Percentiles rank a stretch among this genome's conserved stretches.
Evolutionary conservation across 2,888 invertebrate species (phyloP).

Genomic region (Iselma pallidipennis): DNA sequence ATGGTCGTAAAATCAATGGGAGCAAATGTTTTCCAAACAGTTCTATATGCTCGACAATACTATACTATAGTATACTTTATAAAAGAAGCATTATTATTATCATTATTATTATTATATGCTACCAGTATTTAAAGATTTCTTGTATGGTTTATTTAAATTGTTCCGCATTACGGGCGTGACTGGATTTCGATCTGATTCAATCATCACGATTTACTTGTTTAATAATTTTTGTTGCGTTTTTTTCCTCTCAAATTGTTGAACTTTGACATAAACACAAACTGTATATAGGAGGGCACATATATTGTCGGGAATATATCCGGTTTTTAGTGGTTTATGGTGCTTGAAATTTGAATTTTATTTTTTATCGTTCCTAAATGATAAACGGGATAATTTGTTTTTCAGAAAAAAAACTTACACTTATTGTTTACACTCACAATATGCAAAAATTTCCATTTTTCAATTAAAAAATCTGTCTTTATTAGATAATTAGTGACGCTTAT

Average conservation of each 20-base stretch:
- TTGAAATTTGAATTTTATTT: neutral
- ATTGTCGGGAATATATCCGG: neutral
- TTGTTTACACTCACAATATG: too few relatives aligned
- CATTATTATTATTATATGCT: slow-evolving; percentile 8
- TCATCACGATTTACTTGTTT: slow-evolving; percentile 47
- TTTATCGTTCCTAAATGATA: neutral
- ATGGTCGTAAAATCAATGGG: slow-evolving; percentile 57
- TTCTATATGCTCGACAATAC: slow-evolving; percentile 21
- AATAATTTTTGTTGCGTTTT: slow-evolving; percentile 29
- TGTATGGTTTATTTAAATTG: slow-evolving; percentile 18
- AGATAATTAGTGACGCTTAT: neutral
- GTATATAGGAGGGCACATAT: neutral
- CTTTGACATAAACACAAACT: neutral
- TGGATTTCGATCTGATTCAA: slow-evolving; percentile 48
- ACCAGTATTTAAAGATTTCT: slow-evolving; percentile 25
- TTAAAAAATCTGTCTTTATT: neutral
- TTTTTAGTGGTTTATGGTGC: slow-evolving; percentile 1
- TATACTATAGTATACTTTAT: neutral
- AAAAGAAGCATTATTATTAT: neutral
- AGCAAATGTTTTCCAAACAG: slow-evolving; percentile 46
- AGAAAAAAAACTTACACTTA: too few relatives aligned
- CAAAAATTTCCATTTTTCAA: neutral
- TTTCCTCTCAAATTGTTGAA: neutral
- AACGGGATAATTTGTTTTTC: neutral
- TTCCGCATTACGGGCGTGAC: slow-evolving; percentile 48